phyloP scores from a whole-genome alignment of 37 sponge, comb jelly and placozoan species.

The Diacarnus erythraeanus region DNA sequence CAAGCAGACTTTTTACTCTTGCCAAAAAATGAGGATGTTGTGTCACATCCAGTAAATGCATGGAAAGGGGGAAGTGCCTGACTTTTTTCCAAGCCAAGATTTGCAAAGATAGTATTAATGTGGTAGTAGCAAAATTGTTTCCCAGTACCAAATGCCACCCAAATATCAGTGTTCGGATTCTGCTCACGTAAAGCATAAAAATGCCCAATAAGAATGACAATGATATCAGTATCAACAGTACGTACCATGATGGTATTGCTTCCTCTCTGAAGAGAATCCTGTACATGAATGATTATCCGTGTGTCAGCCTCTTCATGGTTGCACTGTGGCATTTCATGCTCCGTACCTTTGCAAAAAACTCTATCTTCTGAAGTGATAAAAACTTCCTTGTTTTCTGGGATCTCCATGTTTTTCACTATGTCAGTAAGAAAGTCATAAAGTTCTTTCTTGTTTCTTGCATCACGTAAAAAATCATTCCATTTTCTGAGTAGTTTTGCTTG shows the following conservation, averaged over 20 bases:
- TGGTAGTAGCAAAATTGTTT: no score
- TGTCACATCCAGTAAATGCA: no score
- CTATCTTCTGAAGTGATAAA: slow-evolving; percentile 30
- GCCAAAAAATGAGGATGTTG: no score
- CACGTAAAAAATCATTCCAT: slow-evolving; percentile 36
- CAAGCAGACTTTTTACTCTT: no score
- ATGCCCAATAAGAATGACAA: slow-evolving; percentile 16
- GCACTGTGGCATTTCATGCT: slow-evolving; percentile 1
- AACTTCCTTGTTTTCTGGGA: slow-evolving; percentile 11
- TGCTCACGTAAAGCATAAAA: no score
- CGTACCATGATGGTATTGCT: slow-evolving; percentile 11
- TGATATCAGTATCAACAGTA: slow-evolving; percentile 1
- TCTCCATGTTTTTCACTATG: slow-evolving; percentile 3
- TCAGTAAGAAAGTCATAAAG: slow-evolving; percentile 40
- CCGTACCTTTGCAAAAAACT: no score
- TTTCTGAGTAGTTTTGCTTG: slow-evolving; percentile 12
- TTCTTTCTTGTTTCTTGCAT: slow-evolving; percentile 40
- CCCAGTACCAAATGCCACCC: no score
- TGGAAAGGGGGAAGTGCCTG: no score
- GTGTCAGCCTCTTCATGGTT: slow-evolving; percentile 43
- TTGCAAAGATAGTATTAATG: no score
- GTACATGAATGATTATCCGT: slow-evolving; percentile 17
- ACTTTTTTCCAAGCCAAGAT: no score
- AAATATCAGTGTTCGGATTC: no score
- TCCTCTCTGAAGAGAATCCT: slow-evolving; percentile 31